These are phyloP conservation scores for Dryoscopus gambensis DNA, from an alignment of 2,113 vertebrate genomes.

Conservation along the genomic window DNA sequence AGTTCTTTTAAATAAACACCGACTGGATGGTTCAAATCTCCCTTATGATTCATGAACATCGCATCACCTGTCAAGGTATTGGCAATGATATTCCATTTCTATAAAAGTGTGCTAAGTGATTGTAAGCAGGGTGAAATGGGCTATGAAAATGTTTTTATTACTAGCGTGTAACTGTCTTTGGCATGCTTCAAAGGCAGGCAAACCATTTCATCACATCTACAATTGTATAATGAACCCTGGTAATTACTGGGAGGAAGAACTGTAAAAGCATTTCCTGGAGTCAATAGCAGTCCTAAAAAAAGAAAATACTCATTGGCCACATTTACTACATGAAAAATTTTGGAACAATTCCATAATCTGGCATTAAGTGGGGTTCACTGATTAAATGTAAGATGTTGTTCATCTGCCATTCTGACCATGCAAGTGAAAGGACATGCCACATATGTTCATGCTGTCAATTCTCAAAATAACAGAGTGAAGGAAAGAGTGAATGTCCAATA, in stretches of 20 bases:
- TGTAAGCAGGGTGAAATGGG: conserved; percentile 14
- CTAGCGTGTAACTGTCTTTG: neutral
- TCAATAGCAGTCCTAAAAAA: neutral
- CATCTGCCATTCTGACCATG: neutral
- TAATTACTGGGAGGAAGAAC: neutral
- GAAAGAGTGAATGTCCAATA: neutral
- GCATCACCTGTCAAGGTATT: neutral
- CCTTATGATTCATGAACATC: neutral
- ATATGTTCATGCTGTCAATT: neutral
- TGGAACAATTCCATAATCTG: neutral
- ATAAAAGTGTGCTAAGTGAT: neutral
- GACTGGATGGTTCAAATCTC: neutral
- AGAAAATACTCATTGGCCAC: neutral
- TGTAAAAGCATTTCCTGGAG: neutral
- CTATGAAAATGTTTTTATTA: conserved; percentile 47
- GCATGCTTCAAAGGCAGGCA: neutral
- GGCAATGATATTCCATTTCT: neutral
- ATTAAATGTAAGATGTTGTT: neutral
- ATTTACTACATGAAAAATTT: neutral
- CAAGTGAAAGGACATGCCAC: neutral
- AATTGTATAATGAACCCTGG: neutral
- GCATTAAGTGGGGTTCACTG: neutral
- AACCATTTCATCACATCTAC: neutral
- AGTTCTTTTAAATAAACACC: neutral
- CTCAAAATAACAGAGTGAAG: neutral